Evolutionary conservation across 2,888 invertebrate species (phyloP).

Genomic region (Vannuccia rotundouncinata): DNA sequence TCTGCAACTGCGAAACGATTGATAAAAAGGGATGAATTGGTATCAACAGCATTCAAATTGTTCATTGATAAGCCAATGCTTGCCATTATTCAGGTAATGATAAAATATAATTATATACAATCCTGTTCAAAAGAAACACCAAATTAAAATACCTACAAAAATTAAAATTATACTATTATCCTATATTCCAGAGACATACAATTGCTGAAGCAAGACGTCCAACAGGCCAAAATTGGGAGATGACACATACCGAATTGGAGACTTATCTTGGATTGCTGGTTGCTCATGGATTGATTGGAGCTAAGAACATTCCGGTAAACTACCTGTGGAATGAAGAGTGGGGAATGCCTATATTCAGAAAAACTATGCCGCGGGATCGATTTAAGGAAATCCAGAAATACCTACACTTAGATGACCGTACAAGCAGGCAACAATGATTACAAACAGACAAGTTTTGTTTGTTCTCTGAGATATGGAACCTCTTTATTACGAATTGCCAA

Average conservation of each 20-base stretch:
- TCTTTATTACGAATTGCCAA: neutral
- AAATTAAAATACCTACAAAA: neutral
- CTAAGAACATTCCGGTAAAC: neutral
- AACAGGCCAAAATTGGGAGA: neutral
- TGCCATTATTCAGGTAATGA: neutral
- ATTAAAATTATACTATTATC: neutral
- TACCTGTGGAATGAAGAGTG: neutral
- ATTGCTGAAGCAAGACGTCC: neutral
- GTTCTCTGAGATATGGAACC: neutral
- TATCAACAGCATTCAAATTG: neutral
- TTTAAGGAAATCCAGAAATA: conserved; percentile 22
- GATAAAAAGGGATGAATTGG: neutral
- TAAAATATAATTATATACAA: neutral
- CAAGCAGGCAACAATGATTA: neutral
- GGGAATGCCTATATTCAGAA: neutral
- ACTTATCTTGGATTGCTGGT: neutral
- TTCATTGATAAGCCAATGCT: neutral
- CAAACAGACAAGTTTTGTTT: neutral
- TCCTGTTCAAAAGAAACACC: neutral
- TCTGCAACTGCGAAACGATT: neutral
- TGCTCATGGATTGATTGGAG: neutral
- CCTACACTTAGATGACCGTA: neutral
- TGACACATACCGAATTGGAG: neutral
- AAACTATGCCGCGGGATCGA: neutral
- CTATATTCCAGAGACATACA: neutral